Percentiles rank a stretch among this genome's conserved stretches.
phyloP scores from a whole-genome alignment of 2,113 vertebrate species.

The Chamaetylas fuelleborni region DNA sequence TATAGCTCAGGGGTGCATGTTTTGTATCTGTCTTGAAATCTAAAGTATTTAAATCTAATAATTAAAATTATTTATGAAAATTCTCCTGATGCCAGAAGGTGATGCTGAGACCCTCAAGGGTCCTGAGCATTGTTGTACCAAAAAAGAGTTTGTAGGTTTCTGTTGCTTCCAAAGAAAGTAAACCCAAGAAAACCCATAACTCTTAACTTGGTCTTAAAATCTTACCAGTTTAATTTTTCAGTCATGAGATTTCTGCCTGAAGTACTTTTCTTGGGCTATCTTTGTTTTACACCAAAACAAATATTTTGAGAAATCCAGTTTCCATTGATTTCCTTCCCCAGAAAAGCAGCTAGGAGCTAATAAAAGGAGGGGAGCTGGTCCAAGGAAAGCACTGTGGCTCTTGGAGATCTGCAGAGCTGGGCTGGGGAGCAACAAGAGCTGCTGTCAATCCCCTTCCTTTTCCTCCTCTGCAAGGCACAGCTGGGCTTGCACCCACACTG shows the following conservation, averaged over 20 bases:
- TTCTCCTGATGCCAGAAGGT: not conserved
- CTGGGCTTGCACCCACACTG: not conserved
- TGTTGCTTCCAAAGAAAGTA: conserved; percentile 51
- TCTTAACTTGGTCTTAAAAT: conserved; percentile 47
- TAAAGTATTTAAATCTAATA: not conserved
- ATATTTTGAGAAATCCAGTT: conserved; percentile 66
- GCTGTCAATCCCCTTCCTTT: conserved; percentile 37
- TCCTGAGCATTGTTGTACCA: conserved; percentile 1
- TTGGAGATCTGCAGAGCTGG: conserved; percentile 34
- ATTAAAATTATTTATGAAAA: conserved; percentile 25
- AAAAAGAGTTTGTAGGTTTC: not conserved
- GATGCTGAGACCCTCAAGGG: not conserved
- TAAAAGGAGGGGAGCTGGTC: conserved; percentile 63
- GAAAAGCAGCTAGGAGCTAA: conserved; percentile 70
- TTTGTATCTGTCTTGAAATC: not conserved
- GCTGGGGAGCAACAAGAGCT: conserved; percentile 38
- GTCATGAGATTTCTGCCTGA: conserved; percentile 58
- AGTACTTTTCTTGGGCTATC: conserved; percentile 59
- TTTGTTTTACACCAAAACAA: conserved; percentile 71
- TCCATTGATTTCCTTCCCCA: conserved; percentile 69
- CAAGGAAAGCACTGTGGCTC: conserved; percentile 71
- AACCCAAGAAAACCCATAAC: not conserved
- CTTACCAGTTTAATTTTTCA: conserved; percentile 13
- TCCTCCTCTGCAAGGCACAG: not conserved
- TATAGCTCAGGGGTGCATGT: not conserved